Evolutionary conservation across 1,140 invertebrate species (phyloP).

Genomic region (Zaprionus ornatus): DNA sequence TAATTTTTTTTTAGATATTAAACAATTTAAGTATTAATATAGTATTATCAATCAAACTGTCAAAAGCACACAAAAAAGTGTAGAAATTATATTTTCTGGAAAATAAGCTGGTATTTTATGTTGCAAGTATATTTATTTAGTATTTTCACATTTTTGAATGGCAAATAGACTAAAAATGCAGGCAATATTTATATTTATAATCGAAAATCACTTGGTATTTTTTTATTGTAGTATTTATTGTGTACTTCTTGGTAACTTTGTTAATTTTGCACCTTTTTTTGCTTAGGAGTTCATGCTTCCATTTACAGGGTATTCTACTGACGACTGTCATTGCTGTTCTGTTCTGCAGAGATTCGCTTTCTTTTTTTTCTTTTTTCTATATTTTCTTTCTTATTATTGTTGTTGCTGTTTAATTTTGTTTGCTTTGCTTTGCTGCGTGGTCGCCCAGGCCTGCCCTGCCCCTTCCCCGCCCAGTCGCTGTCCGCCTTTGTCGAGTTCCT

Average conservation of each 20-base stretch:
- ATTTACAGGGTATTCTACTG: constrained; percentile 3
- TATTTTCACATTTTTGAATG: too few species aligned
- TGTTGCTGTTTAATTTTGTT: constrained; percentile 78
- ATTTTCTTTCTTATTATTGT: constrained; percentile 41
- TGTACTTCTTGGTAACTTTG: neutral
- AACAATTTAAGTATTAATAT: neutral
- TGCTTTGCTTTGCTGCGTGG: constrained; percentile 56
- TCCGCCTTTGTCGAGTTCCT: constrained; percentile 37
- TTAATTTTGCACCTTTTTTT: neutral
- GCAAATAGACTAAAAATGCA: too few species aligned
- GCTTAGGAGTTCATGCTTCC: too few species aligned
- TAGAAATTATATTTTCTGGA: too few species aligned
- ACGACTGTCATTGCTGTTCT: neutral
- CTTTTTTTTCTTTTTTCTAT: constrained; percentile 19
- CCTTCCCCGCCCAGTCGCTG: neutral
- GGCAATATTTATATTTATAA: too few species aligned
- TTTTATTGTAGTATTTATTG: neutral
- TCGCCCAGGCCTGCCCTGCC: constrained; percentile 9
- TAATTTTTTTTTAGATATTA: too few species aligned
- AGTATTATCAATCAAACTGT: neutral
- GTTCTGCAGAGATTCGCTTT: neutral
- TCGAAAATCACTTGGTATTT: too few species aligned
- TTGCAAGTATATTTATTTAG: too few species aligned
- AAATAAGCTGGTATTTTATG: too few species aligned
- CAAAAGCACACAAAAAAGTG: too few species aligned